Conservation (phyloP, 1,140 invertebrate species). For the Pollicipes pollicipes region DNA sequence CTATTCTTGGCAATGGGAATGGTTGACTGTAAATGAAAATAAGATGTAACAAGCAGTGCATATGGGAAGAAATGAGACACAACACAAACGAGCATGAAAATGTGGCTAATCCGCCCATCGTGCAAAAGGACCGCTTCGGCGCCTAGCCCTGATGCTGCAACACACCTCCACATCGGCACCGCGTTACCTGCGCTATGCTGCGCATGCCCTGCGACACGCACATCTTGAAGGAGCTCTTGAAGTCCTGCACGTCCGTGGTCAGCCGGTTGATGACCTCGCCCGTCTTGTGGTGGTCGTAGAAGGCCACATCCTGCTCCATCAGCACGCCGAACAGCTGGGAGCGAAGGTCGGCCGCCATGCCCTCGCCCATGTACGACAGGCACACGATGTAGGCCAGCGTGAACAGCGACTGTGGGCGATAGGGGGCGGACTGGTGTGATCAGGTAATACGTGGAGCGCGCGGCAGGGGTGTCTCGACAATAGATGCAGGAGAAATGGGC, state of each 20-base stretch:
- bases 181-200: conserved; percentile 63
- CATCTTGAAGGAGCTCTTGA: conserved; percentile 87
- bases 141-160: too few relatives aligned
- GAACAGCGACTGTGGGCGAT: conserved; percentile 54
- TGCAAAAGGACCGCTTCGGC: too few relatives aligned
- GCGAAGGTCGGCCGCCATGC: conserved; percentile 58
- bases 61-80: too few relatives aligned
- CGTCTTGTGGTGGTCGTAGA: conserved; percentile 76
- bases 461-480: too few relatives aligned
- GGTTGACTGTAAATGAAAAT: too few relatives aligned
- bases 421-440: too few relatives aligned
- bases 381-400: conserved; percentile 78
- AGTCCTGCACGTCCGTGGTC: conserved; percentile 86
- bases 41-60: too few relatives aligned
- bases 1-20: too few relatives aligned
- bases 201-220: conserved; percentile 73
- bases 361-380: conserved; percentile 67
- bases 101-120: too few relatives aligned
- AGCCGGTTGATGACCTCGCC: conserved; percentile 79
- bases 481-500: conserved; percentile 18
- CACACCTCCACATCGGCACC: too few relatives aligned
- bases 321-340: conserved; percentile 65
- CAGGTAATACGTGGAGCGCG: too few relatives aligned
- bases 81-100: too few relatives aligned
- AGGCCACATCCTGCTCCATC: conserved; percentile 68